These are phyloP conservation scores for Euschistus heros DNA, from an alignment of 1,140 invertebrate species.

Conservation along the genomic window DNA sequence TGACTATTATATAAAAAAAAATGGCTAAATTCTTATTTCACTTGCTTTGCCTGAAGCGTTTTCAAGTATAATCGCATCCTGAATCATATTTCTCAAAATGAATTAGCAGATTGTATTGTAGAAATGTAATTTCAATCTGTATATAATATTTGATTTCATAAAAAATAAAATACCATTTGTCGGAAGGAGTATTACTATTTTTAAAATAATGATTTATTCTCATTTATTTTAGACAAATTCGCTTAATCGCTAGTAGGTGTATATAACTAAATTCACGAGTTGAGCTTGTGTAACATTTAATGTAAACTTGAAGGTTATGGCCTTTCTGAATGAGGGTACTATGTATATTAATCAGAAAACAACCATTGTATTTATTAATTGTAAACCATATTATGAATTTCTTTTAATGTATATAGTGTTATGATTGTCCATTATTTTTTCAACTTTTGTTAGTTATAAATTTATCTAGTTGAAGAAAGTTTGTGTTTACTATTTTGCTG, in stretches of 20 bases:
- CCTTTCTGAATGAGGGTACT: constrained; percentile 12
- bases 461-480: not conserved
- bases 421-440: constrained; percentile 5
- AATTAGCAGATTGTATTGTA: not conserved
- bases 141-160: constrained; percentile 4
- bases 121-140: not conserved
- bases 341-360: constrained; percentile 11
- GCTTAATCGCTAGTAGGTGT: constrained; percentile 9
- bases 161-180: constrained; percentile 2
- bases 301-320: not conserved
- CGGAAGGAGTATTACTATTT: constrained; percentile 11
- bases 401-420: constrained; percentile 10
- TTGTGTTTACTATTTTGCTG: constrained; percentile 1
- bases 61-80: not conserved
- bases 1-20: not conserved
- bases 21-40: not conserved
- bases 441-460: not conserved
- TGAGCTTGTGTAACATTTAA: constrained; percentile 8
- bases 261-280: constrained; percentile 11
- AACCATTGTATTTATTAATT: constrained; percentile 5
- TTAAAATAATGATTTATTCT: constrained; percentile 8
- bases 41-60: not conserved
- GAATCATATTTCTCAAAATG: not conserved
- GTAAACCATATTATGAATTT: not conserved
- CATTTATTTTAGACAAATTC: not conserved